Percentiles rank a stretch among this genome's conserved stretches.
phyloP scores from a whole-genome alignment of 2,888 invertebrate species.

The Dryadula phaetusa region DNA sequence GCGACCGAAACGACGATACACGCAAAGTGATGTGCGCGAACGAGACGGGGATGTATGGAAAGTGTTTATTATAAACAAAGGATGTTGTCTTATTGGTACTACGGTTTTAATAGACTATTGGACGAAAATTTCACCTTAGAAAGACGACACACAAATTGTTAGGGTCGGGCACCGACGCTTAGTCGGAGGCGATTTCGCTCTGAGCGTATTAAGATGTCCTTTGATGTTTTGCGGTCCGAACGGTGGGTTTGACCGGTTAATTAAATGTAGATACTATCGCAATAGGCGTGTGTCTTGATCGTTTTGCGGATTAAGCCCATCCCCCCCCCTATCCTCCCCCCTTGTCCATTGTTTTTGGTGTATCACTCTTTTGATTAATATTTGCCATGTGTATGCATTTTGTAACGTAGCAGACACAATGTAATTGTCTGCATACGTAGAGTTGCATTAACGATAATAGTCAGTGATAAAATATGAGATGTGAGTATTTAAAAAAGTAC shows the following conservation, averaged over 20 bases:
- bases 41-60: constrained; percentile 64
- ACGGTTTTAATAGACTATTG: constrained; percentile 74
- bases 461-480: constrained; percentile 27
- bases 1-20: constrained; percentile 56
- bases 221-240: constrained; percentile 77
- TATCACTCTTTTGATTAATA: constrained; percentile 48
- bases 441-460: constrained; percentile 26
- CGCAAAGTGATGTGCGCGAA: constrained; percentile 44
- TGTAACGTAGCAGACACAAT: constrained; percentile 1
- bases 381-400: not conserved
- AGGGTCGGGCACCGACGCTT: constrained; percentile 68
- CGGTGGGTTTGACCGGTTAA: constrained; percentile 73
- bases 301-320: constrained; percentile 61
- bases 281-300: constrained; percentile 63
- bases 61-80: constrained; percentile 84
- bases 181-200: constrained; percentile 73
- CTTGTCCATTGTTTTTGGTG: constrained; percentile 57
- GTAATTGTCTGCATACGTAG: constrained; percentile 21
- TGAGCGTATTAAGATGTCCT: constrained; percentile 80
- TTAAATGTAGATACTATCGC: constrained; percentile 71
- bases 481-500: constrained; percentile 25
- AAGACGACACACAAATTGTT: constrained; percentile 69
- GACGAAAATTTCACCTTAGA: constrained; percentile 68
- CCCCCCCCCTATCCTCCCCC: too few relatives aligned
- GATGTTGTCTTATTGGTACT: constrained; percentile 81